Conservation (phyloP, 2,113 vertebrate species). For the Labeo rohita region DNA sequence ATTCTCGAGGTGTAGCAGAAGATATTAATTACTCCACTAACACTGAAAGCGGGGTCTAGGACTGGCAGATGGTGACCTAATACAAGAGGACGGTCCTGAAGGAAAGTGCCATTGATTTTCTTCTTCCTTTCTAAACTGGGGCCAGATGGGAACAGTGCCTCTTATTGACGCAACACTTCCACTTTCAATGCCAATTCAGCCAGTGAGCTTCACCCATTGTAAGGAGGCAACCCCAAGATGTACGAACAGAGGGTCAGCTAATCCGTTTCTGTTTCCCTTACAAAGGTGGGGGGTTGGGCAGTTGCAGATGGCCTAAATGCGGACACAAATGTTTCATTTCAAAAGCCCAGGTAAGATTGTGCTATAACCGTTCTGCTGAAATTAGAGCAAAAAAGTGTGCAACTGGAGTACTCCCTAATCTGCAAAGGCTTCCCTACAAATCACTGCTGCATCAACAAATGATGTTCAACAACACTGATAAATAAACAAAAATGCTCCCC, state of each 20-base stretch:
- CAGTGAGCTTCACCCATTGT: constrained; percentile 23
- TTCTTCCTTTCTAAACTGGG: constrained; percentile 34
- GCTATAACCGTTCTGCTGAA: neutral
- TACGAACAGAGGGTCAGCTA: neutral
- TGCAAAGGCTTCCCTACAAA: constrained; percentile 10
- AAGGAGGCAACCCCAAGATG: constrained; percentile 15
- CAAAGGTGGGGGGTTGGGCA: neutral
- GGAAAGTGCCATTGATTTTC: constrained; percentile 54
- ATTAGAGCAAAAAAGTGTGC: neutral
- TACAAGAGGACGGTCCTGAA: constrained; percentile 34
- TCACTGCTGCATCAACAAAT: neutral
- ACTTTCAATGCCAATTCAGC: constrained; percentile 35
- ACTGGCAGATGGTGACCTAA: constrained; percentile 59
- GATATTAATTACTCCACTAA: constrained; percentile 40
- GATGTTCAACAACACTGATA: neutral
- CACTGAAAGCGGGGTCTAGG: constrained; percentile 13
- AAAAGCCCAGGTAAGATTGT: neutral
- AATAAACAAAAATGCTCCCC: too few relatives aligned
- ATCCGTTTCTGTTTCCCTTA: neutral
- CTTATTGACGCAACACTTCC: constrained; percentile 52
- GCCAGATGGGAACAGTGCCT: constrained; percentile 57
- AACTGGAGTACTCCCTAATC: neutral
- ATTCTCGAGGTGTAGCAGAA: constrained; percentile 18
- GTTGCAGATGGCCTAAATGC: constrained; percentile 5
- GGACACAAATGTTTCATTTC: neutral